Evolutionary conservation across 1,140 invertebrate species (phyloP).

Genomic region (Leptestheria dahalacensis): DNA sequence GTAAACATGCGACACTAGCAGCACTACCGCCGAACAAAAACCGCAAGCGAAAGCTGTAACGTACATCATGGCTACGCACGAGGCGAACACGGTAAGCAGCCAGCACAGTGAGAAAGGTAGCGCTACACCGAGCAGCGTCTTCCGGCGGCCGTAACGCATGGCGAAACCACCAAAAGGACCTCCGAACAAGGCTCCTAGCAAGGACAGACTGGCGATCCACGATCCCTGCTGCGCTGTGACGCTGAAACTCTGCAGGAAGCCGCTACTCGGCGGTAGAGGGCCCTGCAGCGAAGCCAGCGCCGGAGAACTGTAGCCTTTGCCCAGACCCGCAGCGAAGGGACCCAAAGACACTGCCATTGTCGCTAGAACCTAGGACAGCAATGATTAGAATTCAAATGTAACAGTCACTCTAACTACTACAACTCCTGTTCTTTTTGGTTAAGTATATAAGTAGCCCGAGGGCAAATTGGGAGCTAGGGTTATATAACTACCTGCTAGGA

Average conservation of each 20-base stretch:
- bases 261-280: constrained; percentile 24
- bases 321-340: constrained; percentile 58
- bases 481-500: no score
- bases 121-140: constrained; percentile 47
- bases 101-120: constrained; percentile 56
- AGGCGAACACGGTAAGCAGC: constrained; percentile 56
- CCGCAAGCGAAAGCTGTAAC: constrained; percentile 60
- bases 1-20: constrained; percentile 67
- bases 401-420: not conserved
- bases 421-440: not conserved
- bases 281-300: constrained; percentile 59
- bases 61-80: constrained; percentile 56
- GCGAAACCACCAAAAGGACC: constrained; percentile 56
- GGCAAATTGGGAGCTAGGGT: no score
- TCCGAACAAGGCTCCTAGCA: constrained; percentile 54
- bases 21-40: constrained; percentile 59
- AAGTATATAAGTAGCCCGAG: not conserved
- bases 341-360: constrained; percentile 63
- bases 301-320: constrained; percentile 69
- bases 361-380: constrained; percentile 46
- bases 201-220: constrained; percentile 62
- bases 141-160: constrained; percentile 49
- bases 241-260: constrained; percentile 17
- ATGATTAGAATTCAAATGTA: not conserved
- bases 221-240: constrained; percentile 59